Evolutionary conservation across 2,797 vertebrate species (phyloP), one percentile per base, ranked within the genome.

Genomic region (Coracias cyanogaster): DNA sequence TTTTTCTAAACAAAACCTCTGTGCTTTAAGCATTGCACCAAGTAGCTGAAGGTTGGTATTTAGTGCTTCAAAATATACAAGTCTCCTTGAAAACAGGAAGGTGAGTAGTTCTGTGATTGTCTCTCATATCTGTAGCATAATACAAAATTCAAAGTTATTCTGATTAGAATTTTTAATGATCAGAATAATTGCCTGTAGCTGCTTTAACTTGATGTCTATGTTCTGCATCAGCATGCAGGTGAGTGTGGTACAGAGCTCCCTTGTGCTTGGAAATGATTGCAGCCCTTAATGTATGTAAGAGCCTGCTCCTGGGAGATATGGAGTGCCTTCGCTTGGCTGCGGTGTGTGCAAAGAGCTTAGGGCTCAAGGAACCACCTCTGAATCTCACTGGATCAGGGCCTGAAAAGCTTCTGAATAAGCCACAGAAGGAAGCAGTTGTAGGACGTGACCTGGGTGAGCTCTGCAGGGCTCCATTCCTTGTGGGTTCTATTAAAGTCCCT

Each of bases 81-180:
- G 41, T 94, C 86, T 95, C 81, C 95, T 96, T 97, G 96, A 91
- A 96, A 94, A 57, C 51, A 72, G 48, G 81, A 96, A 95, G 92
- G 94, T 96, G 90, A 95, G 71, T 89, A 58, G n/a, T 86, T 78
- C 82, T 92, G 65, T 96, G 89, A 92, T 96, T 89, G 16, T 84
- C 35, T 82, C 65, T 90, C 13, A 6, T 69, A 79, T 79, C 58
- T 86, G 74, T 84, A 82, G 54, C 54, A 49, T 79, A 51, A 84
- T 80, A 76, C 49, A 81, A 93, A 96, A 97, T 89, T 96, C 87
- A 94, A 90, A 96, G 87, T 79, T 95, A 69, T 66, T 85, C 82
- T 95, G 89, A 96, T 94, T 90, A 89, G 86, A 72, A 65, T 94
- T 92, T 89, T 92, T 94, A 94, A 96, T 93, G 28, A 93, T 91